phyloP scores from a whole-genome alignment of 2,888 invertebrate genomes.

The Oxytorus armatus region DNA sequence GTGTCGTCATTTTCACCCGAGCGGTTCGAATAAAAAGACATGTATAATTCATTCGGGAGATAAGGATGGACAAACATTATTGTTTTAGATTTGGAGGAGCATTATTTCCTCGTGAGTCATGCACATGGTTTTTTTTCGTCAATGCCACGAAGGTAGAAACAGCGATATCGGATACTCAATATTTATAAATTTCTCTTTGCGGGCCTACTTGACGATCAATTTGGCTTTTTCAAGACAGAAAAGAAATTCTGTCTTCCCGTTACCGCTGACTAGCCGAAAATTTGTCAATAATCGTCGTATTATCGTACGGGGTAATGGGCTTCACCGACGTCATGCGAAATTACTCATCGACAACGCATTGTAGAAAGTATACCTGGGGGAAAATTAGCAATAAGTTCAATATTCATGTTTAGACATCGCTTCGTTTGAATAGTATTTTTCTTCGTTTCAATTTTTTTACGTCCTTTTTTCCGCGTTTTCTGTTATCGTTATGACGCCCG shows the following conservation, averaged over 20 bases:
- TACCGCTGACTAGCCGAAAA: too few species aligned
- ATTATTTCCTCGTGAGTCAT: constrained; percentile 19
- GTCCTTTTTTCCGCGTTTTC: constrained; percentile 5
- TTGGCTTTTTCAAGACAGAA: too few species aligned
- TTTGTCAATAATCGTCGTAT: too few species aligned
- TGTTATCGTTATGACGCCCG: constrained; percentile 40
- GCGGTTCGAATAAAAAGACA: not conserved
- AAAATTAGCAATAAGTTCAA: constrained; percentile 56
- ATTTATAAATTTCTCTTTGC: constrained; percentile 3
- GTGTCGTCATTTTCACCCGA: not conserved
- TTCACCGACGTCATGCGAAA: constrained; percentile 28
- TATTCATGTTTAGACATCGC: constrained; percentile 37
- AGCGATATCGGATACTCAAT: constrained; percentile 18
- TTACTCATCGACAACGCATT: constrained; percentile 5
- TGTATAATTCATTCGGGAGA: not conserved
- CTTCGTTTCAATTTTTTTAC: not conserved
- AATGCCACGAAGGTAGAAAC: not conserved
- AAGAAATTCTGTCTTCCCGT: too few species aligned
- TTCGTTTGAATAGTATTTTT: constrained; percentile 14
- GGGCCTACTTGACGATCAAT: too few species aligned
- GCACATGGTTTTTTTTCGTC: not conserved
- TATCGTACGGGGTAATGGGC: too few species aligned
- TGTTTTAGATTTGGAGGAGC: not conserved
- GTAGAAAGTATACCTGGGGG: not conserved
- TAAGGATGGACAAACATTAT: not conserved